phyloP scores from a whole-genome alignment of 2,113 vertebrate genomes.

The Zeus faber region DNA sequence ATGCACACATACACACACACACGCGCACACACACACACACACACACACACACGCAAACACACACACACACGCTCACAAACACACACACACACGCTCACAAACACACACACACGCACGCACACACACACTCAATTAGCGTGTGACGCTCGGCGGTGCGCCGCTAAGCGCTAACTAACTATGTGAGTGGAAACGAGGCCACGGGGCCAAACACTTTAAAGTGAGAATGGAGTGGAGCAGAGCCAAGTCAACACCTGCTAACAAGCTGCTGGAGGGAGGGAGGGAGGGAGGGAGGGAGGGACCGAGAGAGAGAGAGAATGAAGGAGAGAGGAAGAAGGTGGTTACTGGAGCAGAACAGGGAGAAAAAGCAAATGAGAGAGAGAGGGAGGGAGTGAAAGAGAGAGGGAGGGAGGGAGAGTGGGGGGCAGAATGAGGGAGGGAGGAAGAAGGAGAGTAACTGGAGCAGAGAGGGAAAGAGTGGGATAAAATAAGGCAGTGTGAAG shows the following conservation, averaged over 20 bases:
- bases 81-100: not conserved
- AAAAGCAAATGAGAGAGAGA: too few relatives aligned
- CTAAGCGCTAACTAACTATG: conserved; percentile 60
- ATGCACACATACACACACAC: conserved; percentile 2
- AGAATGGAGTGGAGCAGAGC: conserved; percentile 54
- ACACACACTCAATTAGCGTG: conserved; percentile 37
- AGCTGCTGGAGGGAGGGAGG: conserved; percentile 43
- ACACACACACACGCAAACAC: conserved; percentile 6
- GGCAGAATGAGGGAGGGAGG: not conserved
- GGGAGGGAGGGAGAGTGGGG: conserved; percentile 6
- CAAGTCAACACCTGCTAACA: conserved; percentile 70
- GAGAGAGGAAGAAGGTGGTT: conserved; percentile 8
- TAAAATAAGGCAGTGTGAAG: not conserved
- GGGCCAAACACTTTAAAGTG: conserved; percentile 64
- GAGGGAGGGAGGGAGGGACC: conserved; percentile 6
- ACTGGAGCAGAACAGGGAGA: too few relatives aligned
- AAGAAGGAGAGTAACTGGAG: conserved; percentile 24
- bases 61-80: conserved; percentile 14
- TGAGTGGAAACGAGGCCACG: conserved; percentile 56
- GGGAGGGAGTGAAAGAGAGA: not conserved
- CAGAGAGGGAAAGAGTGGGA: conserved; percentile 12
- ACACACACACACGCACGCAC: conserved; percentile 9
- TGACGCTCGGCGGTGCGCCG: conserved; percentile 33
- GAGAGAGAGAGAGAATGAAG: conserved; percentile 23
- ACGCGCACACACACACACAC: conserved; percentile 9